Conservation (phyloP, 1,140 invertebrate genomes). For the Mesaphorura yosii region DNA sequence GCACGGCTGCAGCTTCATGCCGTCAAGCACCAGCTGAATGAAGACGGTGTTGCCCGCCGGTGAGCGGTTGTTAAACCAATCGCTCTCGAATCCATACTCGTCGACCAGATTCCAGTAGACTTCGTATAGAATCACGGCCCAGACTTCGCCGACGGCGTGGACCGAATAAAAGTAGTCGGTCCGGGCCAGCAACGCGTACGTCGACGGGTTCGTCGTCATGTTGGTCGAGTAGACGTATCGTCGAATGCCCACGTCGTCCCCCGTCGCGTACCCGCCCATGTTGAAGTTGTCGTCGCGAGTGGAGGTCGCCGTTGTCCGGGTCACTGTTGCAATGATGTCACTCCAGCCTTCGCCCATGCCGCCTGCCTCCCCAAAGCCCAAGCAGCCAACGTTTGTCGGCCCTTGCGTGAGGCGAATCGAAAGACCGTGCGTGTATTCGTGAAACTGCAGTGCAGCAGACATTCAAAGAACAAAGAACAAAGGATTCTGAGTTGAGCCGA, state of each 20-base stretch:
- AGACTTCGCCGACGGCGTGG: slow-evolving; percentile 1
- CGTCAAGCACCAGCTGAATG: background rate
- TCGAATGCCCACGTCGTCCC: background rate
- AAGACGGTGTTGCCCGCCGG: background rate
- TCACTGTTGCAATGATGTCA: slow-evolving; percentile 1
- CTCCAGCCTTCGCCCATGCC: slow-evolving; percentile 4
- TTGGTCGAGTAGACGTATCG: background rate
- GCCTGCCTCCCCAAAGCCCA: background rate
- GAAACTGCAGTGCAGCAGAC: too few species aligned
- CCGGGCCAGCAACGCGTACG: background rate
- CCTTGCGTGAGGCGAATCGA: background rate
- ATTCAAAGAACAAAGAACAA: too few species aligned
- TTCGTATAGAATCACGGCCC: slow-evolving; percentile 2
- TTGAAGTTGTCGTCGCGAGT: background rate
- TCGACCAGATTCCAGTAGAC: slow-evolving; percentile 4
- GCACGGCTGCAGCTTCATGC: background rate
- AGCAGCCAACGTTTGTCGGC: background rate
- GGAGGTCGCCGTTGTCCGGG: background rate
- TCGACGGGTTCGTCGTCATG: background rate
- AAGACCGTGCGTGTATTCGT: background rate
- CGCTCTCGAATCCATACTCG: background rate
- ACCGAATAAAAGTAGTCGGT: background rate
- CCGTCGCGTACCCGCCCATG: background rate
- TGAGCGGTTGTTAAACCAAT: background rate
- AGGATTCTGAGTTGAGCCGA: background rate